These are phyloP conservation scores for Drosophila neocordata DNA, from an alignment of 1,140 invertebrate species.

Conservation along the genomic window DNA sequence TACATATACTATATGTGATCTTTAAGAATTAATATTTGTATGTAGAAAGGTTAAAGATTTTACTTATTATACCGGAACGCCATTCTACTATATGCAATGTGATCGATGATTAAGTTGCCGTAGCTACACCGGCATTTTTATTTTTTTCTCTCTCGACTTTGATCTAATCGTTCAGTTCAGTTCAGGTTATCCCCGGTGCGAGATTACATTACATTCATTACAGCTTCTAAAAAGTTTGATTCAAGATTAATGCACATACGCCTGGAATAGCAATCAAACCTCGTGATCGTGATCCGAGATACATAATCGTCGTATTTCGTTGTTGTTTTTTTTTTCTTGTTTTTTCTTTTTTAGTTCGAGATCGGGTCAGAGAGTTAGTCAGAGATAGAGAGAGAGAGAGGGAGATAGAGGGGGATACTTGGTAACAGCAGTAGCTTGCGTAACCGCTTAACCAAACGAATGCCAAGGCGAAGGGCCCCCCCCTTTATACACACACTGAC, in stretches of 20 bases:
- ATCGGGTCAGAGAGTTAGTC: conserved; percentile 20
- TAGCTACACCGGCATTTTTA: not conserved
- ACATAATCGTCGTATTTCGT: conserved; percentile 8
- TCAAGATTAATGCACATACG: conserved; percentile 12
- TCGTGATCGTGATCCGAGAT: conserved; percentile 17
- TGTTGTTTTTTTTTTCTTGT: no score
- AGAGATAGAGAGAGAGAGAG: conserved; percentile 13
- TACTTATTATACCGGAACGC: not conserved
- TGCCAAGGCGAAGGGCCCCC: not conserved
- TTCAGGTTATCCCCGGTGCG: conserved; percentile 1
- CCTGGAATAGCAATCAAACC: conserved; percentile 19
- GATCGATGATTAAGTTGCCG: not conserved
- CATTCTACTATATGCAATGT: not conserved
- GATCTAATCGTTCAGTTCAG: conserved; percentile 8
- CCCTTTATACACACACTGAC: not conserved
- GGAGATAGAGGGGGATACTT: not conserved
- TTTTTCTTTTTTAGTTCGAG: no score
- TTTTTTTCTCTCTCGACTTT: not conserved
- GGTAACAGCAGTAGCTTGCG: conserved; percentile 18
- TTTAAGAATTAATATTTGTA: no score
- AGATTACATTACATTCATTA: conserved; percentile 10
- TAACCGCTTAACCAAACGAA: conserved; percentile 3
- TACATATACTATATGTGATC: no score
- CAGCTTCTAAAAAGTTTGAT: conserved; percentile 7
- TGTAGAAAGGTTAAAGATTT: not conserved